Evolutionary conservation across 1,140 invertebrate genomes (phyloP).

Genomic region (Globodera rostochiensis): DNA sequence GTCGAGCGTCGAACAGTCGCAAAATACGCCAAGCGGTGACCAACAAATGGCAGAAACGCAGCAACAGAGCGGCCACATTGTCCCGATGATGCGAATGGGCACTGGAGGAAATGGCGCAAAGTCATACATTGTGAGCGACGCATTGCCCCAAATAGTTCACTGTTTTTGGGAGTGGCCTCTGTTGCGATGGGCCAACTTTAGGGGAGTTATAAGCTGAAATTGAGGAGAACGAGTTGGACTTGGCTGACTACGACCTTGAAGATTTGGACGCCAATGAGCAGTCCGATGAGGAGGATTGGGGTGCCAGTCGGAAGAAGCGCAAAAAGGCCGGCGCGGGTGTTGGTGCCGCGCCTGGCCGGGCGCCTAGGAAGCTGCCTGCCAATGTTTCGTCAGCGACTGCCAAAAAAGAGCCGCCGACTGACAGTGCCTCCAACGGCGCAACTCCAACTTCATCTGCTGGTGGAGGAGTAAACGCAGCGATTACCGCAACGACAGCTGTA

Average conservation of each 20-base stretch:
- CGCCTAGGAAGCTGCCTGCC: too few relatives aligned
- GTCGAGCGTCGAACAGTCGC: not conserved
- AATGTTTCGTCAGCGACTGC: not conserved
- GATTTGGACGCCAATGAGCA: constrained; percentile 42
- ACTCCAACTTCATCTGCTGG: not conserved
- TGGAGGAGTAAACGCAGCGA: not conserved
- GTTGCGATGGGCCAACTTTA: too few relatives aligned
- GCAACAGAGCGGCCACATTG: not conserved
- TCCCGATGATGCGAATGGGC: not conserved
- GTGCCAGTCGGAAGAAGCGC: constrained; percentile 37
- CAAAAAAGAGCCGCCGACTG: constrained; percentile 2
- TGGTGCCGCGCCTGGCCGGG: not conserved
- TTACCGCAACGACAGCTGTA: not conserved
- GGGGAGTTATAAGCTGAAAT: not conserved
- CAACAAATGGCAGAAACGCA: not conserved
- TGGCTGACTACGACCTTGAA: constrained; percentile 42
- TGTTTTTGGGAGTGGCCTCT: too few relatives aligned
- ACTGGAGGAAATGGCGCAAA: constrained; percentile 23
- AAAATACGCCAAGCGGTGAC: not conserved
- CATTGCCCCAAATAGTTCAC: too few relatives aligned
- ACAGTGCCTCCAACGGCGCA: constrained; percentile 20
- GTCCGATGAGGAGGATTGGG: constrained; percentile 52
- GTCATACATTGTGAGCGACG: constrained; percentile 2
- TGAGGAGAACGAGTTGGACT: constrained; percentile 46
- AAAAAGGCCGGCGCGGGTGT: constrained; percentile 35